Base-by-base conservation (phyloP, 2,888 invertebrate genomes). In the Augiades crinisus region DNA sequence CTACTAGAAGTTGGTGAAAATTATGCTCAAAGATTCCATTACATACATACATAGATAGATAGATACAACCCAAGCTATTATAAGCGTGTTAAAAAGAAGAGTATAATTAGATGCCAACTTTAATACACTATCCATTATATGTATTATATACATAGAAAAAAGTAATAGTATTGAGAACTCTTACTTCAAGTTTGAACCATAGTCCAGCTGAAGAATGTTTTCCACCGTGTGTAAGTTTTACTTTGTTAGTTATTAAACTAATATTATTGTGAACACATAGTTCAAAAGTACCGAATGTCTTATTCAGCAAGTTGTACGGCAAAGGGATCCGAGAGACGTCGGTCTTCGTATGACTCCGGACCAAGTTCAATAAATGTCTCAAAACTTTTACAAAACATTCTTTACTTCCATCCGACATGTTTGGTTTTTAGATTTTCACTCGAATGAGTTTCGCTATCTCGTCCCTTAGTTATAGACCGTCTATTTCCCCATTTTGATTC, bases 321-420 rank as follows among this genome's bases (percentile, higher is more conserved):
- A 44, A 49, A 43, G 43, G 49, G 49, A 43, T 43, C 24, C 14
- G 31, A 38, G 24, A 47, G 49, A 41, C 34, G 49, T 33, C 46
- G 37, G 30, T 19, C 31, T 34, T 41, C 41, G 41, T 41, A 41
- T 41, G 49, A 59, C 58, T 63, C 33, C 21, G 55, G 46, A 56
- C 56, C 56, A 74, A 78, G 78, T 78, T 75, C 79, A 80, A 77
- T 79, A 78, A 80, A 81, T 75, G 81, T 80, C 79, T 69, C 68
- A 58, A 72, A 81, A 81, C 71, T 81, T 80, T 77, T 55, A 58
- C 64, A 71, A 74, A 77, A 78, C 78, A 79, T 79, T 72, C 72
- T 76, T 75, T 74, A 75, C 72, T 68, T 71, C 43, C 66, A 61
- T 77, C 75, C 72, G 78, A 75, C 75, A 76, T 76, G 78, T 78